These are phyloP conservation scores for Dendrocincla fuliginosa DNA, from an alignment of 2,797 vertebrate genomes.

Conservation along the genomic window DNA sequence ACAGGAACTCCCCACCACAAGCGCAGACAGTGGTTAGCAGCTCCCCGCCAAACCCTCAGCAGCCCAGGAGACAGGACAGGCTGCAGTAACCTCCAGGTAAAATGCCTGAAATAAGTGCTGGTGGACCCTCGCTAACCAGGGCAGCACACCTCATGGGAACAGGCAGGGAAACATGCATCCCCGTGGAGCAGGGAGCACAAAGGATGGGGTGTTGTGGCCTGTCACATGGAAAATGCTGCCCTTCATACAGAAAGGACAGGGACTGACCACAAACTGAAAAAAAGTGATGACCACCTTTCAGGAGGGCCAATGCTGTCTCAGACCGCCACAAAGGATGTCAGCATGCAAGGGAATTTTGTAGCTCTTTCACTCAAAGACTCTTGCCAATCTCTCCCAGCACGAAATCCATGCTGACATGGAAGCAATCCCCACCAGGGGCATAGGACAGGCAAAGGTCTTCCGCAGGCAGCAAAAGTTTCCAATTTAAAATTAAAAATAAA, in stretches of 20 bases:
- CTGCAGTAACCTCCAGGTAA: neutral
- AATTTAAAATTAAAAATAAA: neutral
- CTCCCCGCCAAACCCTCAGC: conserved; percentile 13
- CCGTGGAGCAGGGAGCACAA: neutral
- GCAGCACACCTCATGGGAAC: neutral
- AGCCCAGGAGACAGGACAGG: neutral
- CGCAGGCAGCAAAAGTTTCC: neutral
- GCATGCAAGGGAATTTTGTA: neutral
- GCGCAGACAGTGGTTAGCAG: neutral
- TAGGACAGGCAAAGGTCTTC: neutral
- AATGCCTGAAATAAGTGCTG: neutral
- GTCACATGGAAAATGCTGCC: neutral
- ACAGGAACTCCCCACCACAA: conserved; percentile 27
- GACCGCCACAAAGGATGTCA: neutral
- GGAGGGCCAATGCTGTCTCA: neutral
- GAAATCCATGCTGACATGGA: neutral
- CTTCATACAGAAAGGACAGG: neutral
- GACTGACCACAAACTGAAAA: neutral
- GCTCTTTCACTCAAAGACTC: neutral
- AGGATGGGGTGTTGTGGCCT: neutral
- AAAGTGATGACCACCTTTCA: neutral
- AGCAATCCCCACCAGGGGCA: neutral
- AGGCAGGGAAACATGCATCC: neutral
- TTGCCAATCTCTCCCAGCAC: neutral
- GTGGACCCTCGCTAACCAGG: neutral